A percentile compares a stretch with the other conserved stretches of the same genome.
These are phyloP conservation scores for Coturnix japonica DNA, from an alignment of 2,113 vertebrate genomes.

Conservation along the genomic window DNA sequence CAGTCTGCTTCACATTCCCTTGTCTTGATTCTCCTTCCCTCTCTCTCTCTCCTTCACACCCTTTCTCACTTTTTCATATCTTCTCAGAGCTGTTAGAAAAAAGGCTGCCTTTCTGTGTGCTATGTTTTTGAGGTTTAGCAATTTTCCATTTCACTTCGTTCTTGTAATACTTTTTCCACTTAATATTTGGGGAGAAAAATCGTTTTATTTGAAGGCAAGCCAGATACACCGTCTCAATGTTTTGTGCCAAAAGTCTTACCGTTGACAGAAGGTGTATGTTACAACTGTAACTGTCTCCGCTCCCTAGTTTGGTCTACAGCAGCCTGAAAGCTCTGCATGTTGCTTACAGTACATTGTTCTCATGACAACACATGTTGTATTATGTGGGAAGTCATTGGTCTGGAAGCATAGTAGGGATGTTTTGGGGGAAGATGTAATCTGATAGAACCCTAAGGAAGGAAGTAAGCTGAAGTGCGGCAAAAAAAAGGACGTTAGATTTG, in stretches of 20 bases:
- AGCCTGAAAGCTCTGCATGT: neutral
- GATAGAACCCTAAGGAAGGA: neutral
- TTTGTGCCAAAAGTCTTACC: neutral
- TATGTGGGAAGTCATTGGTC: neutral
- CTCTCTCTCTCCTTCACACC: constrained; percentile 6
- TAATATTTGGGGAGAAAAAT: constrained; percentile 64
- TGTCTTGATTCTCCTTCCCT: constrained; percentile 25
- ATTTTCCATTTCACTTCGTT: constrained; percentile 75
- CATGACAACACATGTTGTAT: neutral
- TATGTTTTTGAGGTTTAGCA: constrained; percentile 66
- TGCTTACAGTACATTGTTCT: neutral
- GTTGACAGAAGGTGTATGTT: constrained; percentile 24
- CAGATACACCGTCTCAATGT: neutral
- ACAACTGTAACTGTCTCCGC: neutral
- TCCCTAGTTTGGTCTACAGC: neutral
- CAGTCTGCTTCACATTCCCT: constrained; percentile 29
- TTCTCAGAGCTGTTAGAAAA: constrained; percentile 59
- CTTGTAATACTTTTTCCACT: constrained; percentile 58
- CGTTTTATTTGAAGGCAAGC: constrained; percentile 41
- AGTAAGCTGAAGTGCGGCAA: neutral
- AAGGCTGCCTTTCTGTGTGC: constrained; percentile 11
- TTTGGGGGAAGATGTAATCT: neutral
- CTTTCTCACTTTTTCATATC: constrained; percentile 47
- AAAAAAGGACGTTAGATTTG: neutral
- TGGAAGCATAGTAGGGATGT: neutral